These are phyloP conservation scores for Platysteira castanea DNA, from an alignment of 2,113 vertebrate species.

Conservation along the genomic window DNA sequence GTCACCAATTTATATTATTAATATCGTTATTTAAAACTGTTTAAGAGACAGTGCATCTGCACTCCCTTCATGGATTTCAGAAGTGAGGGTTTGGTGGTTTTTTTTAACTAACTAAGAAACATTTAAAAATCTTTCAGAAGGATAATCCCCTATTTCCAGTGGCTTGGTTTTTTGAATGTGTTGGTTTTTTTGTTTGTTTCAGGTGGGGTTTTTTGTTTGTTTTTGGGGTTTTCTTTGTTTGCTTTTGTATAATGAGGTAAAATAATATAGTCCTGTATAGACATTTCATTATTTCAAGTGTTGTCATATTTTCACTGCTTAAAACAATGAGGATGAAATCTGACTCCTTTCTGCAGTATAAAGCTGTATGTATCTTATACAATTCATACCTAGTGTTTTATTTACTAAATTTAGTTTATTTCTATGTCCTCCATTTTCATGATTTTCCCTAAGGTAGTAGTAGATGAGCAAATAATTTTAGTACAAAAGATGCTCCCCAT, in stretches of 20 bases:
- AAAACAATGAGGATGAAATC: not conserved
- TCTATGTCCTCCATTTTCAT: not conserved
- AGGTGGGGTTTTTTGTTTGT: not conserved
- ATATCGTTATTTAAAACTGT: not conserved
- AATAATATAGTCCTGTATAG: not conserved
- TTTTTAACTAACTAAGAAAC: not conserved
- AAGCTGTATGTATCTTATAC: not conserved
- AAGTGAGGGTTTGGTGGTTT: not conserved
- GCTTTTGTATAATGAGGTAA: not conserved
- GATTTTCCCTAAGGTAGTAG: not conserved
- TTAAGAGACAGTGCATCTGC: not conserved
- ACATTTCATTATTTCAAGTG: not conserved
- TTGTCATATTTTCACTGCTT: not conserved
- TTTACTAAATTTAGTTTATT: not conserved
- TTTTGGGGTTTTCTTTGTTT: not conserved
- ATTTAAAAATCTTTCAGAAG: not conserved
- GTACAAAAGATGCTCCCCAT: not conserved
- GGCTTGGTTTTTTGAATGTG: not conserved
- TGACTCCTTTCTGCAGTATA: not conserved
- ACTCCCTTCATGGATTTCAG: not conserved
- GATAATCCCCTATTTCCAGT: not conserved
- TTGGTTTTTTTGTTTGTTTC: too few relatives aligned
- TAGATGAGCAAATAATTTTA: not conserved
- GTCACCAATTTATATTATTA: not conserved
- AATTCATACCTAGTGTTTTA: not conserved